phyloP scores from a whole-genome alignment of 2,113 vertebrate species.

The Gulo gulo region DNA sequence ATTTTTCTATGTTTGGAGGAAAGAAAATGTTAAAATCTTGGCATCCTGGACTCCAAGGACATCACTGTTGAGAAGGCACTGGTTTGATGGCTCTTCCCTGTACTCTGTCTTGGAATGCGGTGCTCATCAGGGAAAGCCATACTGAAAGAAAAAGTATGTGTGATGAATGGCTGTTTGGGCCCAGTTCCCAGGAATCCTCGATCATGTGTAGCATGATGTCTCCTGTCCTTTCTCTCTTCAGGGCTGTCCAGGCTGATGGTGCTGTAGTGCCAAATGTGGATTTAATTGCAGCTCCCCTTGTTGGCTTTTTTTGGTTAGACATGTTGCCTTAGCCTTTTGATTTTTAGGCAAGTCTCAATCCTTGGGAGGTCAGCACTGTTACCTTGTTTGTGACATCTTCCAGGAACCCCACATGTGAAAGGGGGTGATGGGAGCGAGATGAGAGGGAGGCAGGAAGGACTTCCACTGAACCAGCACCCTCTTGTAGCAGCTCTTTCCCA shows the following conservation, averaged over 20 bases:
- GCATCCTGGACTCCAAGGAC: background rate
- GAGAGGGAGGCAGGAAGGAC: background rate
- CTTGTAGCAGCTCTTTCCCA: background rate
- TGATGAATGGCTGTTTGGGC: background rate
- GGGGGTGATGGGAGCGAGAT: background rate
- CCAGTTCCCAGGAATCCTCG: background rate
- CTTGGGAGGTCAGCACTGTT: background rate
- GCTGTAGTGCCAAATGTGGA: background rate
- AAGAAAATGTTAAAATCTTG: background rate
- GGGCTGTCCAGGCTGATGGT: background rate
- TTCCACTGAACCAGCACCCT: background rate
- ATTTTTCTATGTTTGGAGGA: conserved; percentile 23
- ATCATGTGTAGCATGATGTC: background rate
- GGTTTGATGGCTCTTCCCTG: accelerated
- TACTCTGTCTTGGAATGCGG: background rate
- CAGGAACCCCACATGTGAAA: background rate
- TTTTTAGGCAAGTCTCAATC: background rate
- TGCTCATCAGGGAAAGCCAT: background rate
- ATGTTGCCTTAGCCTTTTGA: background rate
- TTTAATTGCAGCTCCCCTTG: background rate
- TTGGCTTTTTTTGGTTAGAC: background rate
- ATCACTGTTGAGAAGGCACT: background rate
- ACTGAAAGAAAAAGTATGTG: background rate
- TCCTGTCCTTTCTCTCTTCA: background rate
- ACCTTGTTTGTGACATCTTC: conserved; percentile 64